These are phyloP conservation scores for Caenorhabditis plicata DNA, from an alignment of 2,888 invertebrate species.

Conservation along the genomic window DNA sequence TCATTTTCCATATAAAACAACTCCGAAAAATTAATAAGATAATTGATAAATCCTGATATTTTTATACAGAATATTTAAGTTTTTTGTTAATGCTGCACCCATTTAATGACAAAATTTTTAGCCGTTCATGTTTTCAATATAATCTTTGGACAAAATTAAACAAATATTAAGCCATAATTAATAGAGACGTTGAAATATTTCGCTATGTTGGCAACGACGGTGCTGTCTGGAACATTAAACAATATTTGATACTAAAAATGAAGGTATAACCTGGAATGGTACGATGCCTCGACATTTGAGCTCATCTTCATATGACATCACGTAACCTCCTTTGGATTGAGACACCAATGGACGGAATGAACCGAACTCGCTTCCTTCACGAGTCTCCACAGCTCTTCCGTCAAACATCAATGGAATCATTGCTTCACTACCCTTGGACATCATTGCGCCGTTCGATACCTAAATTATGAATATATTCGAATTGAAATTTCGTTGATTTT, in stretches of 20 bases:
- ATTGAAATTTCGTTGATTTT: neutral
- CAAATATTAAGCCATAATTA: too few relatives aligned
- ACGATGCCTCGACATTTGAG: slow-evolving; percentile 47
- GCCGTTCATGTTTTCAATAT: too few relatives aligned
- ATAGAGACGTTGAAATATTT: too few relatives aligned
- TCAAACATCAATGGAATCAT: slow-evolving; percentile 50
- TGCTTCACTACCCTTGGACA: slow-evolving; percentile 36
- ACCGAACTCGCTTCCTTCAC: slow-evolving; percentile 42
- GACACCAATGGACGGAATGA: slow-evolving; percentile 53
- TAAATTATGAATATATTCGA: slow-evolving; percentile 1
- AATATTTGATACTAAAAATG: neutral
- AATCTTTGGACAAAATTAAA: too few relatives aligned
- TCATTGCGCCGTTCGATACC: slow-evolving; percentile 25
- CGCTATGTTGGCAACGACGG: slow-evolving; percentile 30
- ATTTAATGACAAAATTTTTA: too few relatives aligned
- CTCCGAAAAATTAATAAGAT: too few relatives aligned
- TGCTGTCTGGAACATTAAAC: slow-evolving; percentile 23
- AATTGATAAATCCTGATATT: too few relatives aligned
- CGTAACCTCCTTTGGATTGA: slow-evolving; percentile 49
- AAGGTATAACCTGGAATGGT: slow-evolving; percentile 49
- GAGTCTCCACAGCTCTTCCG: slow-evolving; percentile 38
- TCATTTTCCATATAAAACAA: too few relatives aligned
- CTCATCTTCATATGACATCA: slow-evolving; percentile 53
- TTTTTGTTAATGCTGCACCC: too few relatives aligned
- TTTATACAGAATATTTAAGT: too few relatives aligned